Conservation (phyloP, 2,888 invertebrate species). For the Nomada ruficornis region DNA sequence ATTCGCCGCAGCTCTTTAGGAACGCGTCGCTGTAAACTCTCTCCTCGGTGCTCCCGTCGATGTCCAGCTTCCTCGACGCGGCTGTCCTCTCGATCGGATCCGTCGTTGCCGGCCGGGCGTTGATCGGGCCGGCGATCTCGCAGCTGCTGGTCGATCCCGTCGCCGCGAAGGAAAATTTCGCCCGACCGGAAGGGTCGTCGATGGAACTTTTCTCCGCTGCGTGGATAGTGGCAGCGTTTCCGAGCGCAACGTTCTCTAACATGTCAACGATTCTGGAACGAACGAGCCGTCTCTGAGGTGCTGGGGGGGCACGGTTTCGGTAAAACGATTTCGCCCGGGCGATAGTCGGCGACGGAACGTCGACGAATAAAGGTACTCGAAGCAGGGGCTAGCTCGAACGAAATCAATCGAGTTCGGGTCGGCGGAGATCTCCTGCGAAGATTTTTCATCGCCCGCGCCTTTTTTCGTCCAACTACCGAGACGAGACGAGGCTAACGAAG, state of each 20-base stretch:
- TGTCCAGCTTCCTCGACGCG: not conserved
- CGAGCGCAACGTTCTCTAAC: conserved; percentile 38
- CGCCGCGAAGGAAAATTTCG: not conserved
- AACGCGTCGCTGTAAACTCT: conserved; percentile 36
- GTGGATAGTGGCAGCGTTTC: no score
- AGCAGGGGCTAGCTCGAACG: not conserved
- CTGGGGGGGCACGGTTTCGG: no score
- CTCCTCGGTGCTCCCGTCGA: not conserved
- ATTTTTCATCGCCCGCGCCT: conserved; percentile 15
- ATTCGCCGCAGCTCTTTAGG: conserved; percentile 36
- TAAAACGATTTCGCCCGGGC: no score
- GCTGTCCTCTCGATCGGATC: not conserved
- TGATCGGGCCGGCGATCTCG: not conserved
- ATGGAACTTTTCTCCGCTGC: conserved; percentile 32
- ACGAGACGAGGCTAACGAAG: conserved; percentile 45
- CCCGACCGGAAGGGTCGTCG: not conserved
- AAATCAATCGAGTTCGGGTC: conserved; percentile 2
- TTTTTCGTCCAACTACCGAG: conserved; percentile 20
- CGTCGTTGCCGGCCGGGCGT: not conserved
- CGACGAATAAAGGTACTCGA: not conserved
- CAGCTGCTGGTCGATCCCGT: not conserved
- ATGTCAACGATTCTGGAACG: conserved; percentile 61
- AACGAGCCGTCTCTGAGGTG: not conserved
- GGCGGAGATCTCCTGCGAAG: not conserved
- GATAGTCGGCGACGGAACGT: not conserved